These are phyloP conservation scores for Holacanthella duospinosa DNA, from an alignment of 2,888 invertebrate genomes.

Conservation along the genomic window DNA sequence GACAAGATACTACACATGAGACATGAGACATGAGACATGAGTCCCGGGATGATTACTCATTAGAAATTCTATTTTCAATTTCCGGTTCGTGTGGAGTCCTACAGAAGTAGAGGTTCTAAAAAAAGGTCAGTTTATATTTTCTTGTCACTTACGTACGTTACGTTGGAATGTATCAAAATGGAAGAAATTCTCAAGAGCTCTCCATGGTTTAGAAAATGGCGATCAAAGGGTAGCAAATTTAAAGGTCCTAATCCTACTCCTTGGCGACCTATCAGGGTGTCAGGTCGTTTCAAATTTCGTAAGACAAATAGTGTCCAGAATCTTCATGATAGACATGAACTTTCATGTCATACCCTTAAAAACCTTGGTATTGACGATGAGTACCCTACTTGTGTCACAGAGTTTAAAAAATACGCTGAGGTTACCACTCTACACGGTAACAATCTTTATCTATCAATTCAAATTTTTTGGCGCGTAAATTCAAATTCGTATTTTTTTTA, in stretches of 20 bases:
- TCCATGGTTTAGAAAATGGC: no score
- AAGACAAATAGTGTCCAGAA: background rate
- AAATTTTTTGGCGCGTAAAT: background rate
- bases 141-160: no score
- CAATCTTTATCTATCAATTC: background rate
- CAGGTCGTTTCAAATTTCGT: background rate
- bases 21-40: no score
- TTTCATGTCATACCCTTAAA: background rate
- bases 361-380: conserved; percentile 2
- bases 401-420: conserved; percentile 20
- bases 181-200: no score
- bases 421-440: conserved; percentile 16
- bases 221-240: no score
- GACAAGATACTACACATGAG: no score
- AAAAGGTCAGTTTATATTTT: no score
- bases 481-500: conserved; percentile 12
- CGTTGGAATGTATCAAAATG: no score
- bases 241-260: no score
- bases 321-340: no score
- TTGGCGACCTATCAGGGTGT: background rate
- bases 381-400: conserved; percentile 14
- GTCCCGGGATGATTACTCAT: no score
- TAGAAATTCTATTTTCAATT: background rate
- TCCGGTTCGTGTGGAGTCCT: background rate
- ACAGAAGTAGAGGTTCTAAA: no score